Evolutionary conservation across 2,797 vertebrate genomes (phyloP), one percentile per base, ranked within the genome.

Genomic region (Leptodactylus fallax): DNA sequence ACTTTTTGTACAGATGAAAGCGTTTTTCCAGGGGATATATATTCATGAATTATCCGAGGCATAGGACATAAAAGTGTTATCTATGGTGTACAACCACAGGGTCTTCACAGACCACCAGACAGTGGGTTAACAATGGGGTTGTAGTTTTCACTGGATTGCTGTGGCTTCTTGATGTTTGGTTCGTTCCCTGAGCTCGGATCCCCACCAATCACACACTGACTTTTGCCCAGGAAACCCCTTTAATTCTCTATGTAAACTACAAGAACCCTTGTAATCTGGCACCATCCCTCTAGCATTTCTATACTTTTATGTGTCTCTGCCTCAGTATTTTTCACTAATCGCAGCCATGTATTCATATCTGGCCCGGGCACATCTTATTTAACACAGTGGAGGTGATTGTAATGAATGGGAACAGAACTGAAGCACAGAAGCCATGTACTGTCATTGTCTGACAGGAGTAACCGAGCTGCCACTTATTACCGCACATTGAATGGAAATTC

Each of bases 381-480:
- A 67, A 53, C 80, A 6, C 45, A 51, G 63, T 3, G 51, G 47
- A 71, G 23, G 61, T 83, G 81, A 71, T 12, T 53, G 0, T 83
- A 83, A 83, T 83, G 65, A 83, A 71, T 71, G 23, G 53, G 17
- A 56, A 55, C 63, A 51, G 80, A 8, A 67, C 3, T 53, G 45
- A 9, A 65, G 61, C 63, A 53, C 63, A 27, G 27, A 14, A 10
- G 12, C 25, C 81, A 21, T 36, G 81, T 72, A 45, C 65, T 55
- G 65, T 58, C 63, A 55, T 12, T 7, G 9, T 49, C 19, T 55
- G n/a, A 27, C 25, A 13, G 25, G 12, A 56, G 67, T n/a, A 45
- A 0, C 67, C 2, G 51, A 58, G 25, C 81, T 45, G 36, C 58
- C 47, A 55, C 25, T 82, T 67, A 72, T 87, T 83, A 83, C 85